These are phyloP conservation scores for Caenorhabditis inopinata DNA, from an alignment of 1,140 invertebrate genomes.

Conservation along the genomic window DNA sequence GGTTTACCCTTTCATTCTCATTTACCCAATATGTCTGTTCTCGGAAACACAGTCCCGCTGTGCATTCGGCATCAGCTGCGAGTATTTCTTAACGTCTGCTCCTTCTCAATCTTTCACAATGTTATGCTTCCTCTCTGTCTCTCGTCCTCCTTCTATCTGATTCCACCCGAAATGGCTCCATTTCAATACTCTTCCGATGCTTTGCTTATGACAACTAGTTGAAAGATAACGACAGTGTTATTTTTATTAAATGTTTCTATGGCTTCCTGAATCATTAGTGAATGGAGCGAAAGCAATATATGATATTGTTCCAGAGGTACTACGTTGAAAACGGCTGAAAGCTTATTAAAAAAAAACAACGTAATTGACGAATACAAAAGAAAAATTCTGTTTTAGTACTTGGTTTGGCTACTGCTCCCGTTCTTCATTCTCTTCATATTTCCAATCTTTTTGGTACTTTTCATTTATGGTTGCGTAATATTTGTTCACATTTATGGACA, in stretches of 20 bases:
- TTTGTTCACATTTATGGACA: slow-evolving; percentile 64
- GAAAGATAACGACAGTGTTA: neutral
- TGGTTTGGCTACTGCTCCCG: slow-evolving; percentile 64
- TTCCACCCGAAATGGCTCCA: slow-evolving; percentile 9
- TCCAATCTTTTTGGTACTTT: slow-evolving; percentile 60
- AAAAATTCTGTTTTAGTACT: slow-evolving; percentile 57
- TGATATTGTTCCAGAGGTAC: neutral
- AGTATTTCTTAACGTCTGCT: neutral
- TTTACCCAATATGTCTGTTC: neutral
- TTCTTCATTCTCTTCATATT: slow-evolving; percentile 62
- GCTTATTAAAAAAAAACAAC: too few species aligned
- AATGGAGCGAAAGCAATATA: neutral
- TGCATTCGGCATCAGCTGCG: neutral
- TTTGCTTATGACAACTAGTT: neutral
- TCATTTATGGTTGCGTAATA: slow-evolving; percentile 66
- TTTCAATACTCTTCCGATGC: neutral
- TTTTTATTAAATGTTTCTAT: slow-evolving; percentile 17
- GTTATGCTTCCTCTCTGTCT: neutral
- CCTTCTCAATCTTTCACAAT: neutral
- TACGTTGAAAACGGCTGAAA: too few species aligned
- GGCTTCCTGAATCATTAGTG: neutral
- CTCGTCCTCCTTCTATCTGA: neutral
- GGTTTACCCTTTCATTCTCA: neutral
- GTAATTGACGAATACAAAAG: too few species aligned
- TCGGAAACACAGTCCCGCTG: neutral